phyloP scores from a whole-genome alignment of 2,797 vertebrate genomes.

The Pangasius mekongensis region DNA sequence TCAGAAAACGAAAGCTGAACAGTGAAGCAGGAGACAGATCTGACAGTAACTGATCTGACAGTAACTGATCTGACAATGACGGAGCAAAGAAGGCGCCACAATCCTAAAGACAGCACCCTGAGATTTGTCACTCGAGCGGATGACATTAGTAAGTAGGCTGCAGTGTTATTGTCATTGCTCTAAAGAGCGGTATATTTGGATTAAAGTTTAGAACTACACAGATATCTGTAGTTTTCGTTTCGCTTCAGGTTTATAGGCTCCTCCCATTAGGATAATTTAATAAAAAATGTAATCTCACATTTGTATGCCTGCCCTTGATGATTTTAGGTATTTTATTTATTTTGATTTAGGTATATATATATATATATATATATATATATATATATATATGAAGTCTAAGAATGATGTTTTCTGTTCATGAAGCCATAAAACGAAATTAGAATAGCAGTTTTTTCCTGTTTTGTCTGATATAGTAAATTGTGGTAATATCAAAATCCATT shows the following conservation, averaged over 20 bases:
- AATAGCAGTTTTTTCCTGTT: too few relatives aligned
- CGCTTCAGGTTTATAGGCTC: neutral
- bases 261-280: neutral
- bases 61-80: slow-evolving; percentile 22
- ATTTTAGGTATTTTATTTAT: too few relatives aligned
- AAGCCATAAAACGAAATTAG: too few relatives aligned
- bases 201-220: neutral
- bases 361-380: too few relatives aligned
- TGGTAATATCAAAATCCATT: too few relatives aligned
- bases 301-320: neutral
- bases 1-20: neutral
- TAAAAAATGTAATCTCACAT: neutral
- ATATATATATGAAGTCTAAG: too few relatives aligned
- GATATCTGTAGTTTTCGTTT: neutral
- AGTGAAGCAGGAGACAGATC: neutral
- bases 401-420: too few relatives aligned
- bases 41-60: neutral
- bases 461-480: too few relatives aligned
- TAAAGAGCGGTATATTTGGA: neutral
- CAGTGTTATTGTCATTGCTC: neutral
- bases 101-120: slow-evolving; percentile 65
- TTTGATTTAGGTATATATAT: too few relatives aligned
- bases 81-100: slow-evolving; percentile 60
- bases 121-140: slow-evolving; percentile 71
- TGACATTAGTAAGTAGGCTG: slow-evolving; percentile 59